phyloP scores from a whole-genome alignment of 1,140 invertebrate species.

The Drosophila nikananu region DNA sequence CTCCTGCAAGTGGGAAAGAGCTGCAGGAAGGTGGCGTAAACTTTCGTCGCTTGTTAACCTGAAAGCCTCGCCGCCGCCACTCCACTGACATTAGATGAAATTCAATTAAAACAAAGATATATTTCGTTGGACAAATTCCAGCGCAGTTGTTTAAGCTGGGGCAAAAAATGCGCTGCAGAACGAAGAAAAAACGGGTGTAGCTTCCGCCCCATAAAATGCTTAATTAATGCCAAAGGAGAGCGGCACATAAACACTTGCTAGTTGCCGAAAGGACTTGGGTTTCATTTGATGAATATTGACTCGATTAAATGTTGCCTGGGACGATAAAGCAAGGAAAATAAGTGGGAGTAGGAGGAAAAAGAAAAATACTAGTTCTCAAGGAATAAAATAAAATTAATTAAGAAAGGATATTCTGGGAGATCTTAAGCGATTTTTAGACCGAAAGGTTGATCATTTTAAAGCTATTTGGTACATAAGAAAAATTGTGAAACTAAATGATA shows the following conservation, averaged over 20 bases:
- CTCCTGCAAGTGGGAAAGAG: slow-evolving; percentile 15
- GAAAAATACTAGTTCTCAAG: too few relatives aligned
- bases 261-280: slow-evolving; percentile 9
- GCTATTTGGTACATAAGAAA: background rate
- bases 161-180: slow-evolving; percentile 49
- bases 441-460: background rate
- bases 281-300: slow-evolving; percentile 51
- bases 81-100: slow-evolving; percentile 73
- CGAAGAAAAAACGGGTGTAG: background rate
- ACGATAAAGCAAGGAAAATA: background rate
- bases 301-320: slow-evolving; percentile 58
- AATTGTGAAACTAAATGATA: background rate
- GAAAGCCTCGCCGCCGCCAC: slow-evolving; percentile 45
- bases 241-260: slow-evolving; percentile 29
- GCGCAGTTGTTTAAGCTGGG: slow-evolving; percentile 38
- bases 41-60: slow-evolving; percentile 77
- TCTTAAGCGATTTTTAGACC: background rate
- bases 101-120: slow-evolving; percentile 83
- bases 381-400: slow-evolving; percentile 1
- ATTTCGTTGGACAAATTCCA: slow-evolving; percentile 59
- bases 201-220: slow-evolving; percentile 67
- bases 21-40: slow-evolving; percentile 69
- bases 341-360: too few relatives aligned
- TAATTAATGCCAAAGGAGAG: slow-evolving; percentile 53
- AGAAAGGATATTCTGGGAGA: too few relatives aligned